phyloP scores from a whole-genome alignment of 92 coral and sea anemone genomes.

The Metridium senile region DNA sequence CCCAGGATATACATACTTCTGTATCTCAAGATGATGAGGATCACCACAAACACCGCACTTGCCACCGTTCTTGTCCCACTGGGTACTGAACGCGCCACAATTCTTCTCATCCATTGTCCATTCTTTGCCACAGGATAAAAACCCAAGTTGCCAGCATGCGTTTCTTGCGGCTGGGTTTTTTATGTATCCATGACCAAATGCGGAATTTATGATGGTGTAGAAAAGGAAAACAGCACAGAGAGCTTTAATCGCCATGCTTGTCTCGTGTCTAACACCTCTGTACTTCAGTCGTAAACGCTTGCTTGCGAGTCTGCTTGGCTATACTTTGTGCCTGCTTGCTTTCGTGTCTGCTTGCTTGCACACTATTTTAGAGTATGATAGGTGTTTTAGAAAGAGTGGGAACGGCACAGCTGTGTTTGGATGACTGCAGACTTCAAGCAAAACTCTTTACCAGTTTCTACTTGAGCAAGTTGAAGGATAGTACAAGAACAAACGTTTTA shows the following conservation, averaged over 20 bases:
- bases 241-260: conserved; percentile 31
- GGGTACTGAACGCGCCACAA: conserved; percentile 70
- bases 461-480: neutral
- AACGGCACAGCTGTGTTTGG: neutral
- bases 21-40: conserved; percentile 40
- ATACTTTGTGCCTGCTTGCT: neutral
- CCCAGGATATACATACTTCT: conserved; percentile 45
- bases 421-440: too few species aligned
- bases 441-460: too few species aligned
- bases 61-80: conserved; percentile 63
- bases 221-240: conserved; percentile 13
- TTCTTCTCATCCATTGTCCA: conserved; percentile 66
- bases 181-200: conserved; percentile 67
- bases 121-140: conserved; percentile 39
- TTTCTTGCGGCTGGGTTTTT: conserved; percentile 70
- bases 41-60: conserved; percentile 88
- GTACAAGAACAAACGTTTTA: neutral
- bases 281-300: neutral
- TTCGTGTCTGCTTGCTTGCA: neutral
- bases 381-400: neutral
- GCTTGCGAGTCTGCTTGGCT: neutral
- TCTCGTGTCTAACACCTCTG: neutral
- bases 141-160: conserved; percentile 68
- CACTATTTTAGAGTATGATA: neutral
- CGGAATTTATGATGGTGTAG: conserved; percentile 18